Conservation (phyloP, 2,888 invertebrate genomes). For the Aspidapion aeneum region DNA sequence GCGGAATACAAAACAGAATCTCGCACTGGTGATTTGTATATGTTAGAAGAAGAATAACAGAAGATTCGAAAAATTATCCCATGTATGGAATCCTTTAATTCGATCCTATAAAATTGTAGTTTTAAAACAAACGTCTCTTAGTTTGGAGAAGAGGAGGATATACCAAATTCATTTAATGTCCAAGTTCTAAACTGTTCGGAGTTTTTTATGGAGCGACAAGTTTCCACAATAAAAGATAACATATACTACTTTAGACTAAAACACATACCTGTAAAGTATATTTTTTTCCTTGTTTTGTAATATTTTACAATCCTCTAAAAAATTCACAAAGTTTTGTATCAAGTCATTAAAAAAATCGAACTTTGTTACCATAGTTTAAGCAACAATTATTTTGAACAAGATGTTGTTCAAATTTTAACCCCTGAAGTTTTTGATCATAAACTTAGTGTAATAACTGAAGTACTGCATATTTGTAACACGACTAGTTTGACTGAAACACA, state of each 20-base stretch:
- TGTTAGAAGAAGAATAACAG: constrained; percentile 26
- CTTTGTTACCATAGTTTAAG: neutral
- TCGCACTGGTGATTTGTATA: constrained; percentile 23
- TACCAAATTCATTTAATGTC: constrained; percentile 61
- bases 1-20: constrained; percentile 5
- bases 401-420: constrained; percentile 32
- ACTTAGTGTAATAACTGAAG: constrained; percentile 17
- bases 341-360: neutral
- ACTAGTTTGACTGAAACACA: no score
- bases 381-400: constrained; percentile 11
- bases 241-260: constrained; percentile 38
- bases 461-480: constrained; percentile 13
- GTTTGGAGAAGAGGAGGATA: constrained; percentile 55
- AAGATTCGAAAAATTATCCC: constrained; percentile 26
- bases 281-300: constrained; percentile 29
- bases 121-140: constrained; percentile 46
- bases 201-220: constrained; percentile 62
- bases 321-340: neutral
- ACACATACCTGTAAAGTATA: constrained; percentile 39
- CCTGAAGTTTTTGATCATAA: constrained; percentile 25
- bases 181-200: constrained; percentile 62
- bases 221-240: constrained; percentile 55
- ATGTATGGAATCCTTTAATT: constrained; percentile 35
- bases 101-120: constrained; percentile 23
- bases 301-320: constrained; percentile 24